phyloP scores from a whole-genome alignment of 2,797 vertebrate species.

The Falco biarmicus region DNA sequence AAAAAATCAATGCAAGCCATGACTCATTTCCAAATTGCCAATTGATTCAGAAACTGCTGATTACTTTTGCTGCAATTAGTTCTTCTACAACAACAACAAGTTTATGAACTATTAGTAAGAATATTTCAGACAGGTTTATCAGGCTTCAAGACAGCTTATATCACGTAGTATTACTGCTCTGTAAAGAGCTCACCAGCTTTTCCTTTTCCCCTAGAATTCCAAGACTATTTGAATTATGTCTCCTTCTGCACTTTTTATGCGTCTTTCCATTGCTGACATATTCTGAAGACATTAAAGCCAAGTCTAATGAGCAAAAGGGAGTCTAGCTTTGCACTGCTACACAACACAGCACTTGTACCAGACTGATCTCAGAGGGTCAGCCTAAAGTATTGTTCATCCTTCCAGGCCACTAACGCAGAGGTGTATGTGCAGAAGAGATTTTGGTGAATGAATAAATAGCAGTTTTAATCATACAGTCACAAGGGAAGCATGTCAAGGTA shows the following conservation, averaged over 20 bases:
- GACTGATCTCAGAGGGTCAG: background rate
- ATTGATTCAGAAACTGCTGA: slow-evolving; percentile 45
- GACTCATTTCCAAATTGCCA: slow-evolving; percentile 47
- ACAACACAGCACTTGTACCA: background rate
- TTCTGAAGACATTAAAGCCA: background rate
- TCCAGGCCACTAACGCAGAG: background rate
- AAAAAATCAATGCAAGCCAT: background rate
- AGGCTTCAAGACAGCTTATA: slow-evolving; percentile 15
- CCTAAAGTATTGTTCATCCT: background rate
- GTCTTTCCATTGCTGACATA: background rate
- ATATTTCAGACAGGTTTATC: slow-evolving; percentile 49
- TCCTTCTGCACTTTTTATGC: background rate
- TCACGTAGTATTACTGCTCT: background rate
- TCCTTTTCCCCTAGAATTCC: background rate
- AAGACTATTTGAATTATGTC: background rate
- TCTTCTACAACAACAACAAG: slow-evolving; percentile 21
- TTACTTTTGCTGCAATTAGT: slow-evolving; percentile 59
- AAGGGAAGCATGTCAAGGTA: background rate
- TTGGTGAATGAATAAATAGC: background rate
- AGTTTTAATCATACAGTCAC: background rate
- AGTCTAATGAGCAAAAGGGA: background rate
- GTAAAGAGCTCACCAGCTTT: background rate
- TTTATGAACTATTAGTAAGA: slow-evolving; percentile 37
- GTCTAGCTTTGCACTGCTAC: background rate
- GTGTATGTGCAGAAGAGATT: background rate